These are phyloP conservation scores for Acanthosepion lycidas DNA, from an alignment of 2,888 invertebrate genomes.

Conservation along the genomic window DNA sequence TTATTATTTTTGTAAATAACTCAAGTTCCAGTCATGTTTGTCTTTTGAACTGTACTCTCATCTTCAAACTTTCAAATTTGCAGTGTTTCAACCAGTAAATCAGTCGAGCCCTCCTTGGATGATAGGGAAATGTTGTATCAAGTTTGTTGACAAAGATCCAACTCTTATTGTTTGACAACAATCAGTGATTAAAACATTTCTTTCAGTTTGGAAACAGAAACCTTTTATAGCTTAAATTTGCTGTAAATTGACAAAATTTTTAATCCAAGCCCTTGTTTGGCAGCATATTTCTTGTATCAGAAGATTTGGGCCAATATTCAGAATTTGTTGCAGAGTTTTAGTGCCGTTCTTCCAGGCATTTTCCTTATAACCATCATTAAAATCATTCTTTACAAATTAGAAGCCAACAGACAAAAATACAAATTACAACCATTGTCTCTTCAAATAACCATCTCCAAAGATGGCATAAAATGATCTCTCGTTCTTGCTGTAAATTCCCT, in stretches of 20 bases:
- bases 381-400: neutral
- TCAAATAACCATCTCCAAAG: neutral
- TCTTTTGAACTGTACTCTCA: neutral
- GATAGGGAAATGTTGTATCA: neutral
- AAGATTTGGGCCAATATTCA: neutral
- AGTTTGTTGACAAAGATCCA: neutral
- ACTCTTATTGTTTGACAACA: neutral
- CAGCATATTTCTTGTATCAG: neutral
- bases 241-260: neutral
- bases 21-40: neutral
- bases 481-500: neutral
- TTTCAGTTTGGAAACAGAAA: neutral
- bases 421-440: neutral
- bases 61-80: neutral
- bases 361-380: neutral
- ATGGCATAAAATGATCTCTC: neutral
- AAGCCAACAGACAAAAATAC: neutral
- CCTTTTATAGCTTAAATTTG: neutral
- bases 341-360: neutral
- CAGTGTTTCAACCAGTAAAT: neutral
- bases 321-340: neutral
- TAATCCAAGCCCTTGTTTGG: neutral
- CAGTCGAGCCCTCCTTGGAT: neutral
- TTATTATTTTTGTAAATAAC: conserved; percentile 4
- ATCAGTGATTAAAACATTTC: neutral